Conservation (phyloP, 2,113 vertebrate genomes). For the Scophthalmus maximus region DNA sequence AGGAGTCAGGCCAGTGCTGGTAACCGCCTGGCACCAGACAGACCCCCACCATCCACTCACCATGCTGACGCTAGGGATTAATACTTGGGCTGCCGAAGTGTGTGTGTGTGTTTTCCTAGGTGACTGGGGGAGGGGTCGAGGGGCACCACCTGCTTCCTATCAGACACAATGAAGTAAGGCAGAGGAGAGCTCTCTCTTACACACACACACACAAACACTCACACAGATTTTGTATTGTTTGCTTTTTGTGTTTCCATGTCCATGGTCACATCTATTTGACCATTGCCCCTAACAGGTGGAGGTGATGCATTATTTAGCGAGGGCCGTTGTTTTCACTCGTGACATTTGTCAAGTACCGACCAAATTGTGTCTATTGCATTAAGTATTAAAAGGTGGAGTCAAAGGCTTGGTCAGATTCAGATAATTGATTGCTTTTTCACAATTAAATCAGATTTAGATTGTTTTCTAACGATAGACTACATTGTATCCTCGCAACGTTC, state of each 20-base stretch:
- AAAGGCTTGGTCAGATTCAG: no score
- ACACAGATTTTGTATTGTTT: no score
- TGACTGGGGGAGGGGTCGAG: slow-evolving; percentile 70
- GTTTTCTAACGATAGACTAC: not conserved
- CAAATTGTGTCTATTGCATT: no score
- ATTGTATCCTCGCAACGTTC: not conserved
- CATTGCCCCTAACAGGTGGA: no score
- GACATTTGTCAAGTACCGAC: no score
- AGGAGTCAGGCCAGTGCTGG: slow-evolving; percentile 76
- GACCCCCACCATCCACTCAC: slow-evolving; percentile 71
- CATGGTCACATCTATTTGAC: no score
- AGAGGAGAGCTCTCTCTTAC: slow-evolving; percentile 26
- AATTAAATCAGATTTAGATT: no score
- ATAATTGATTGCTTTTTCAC: no score
- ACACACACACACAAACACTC: slow-evolving; percentile 2
- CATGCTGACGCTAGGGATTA: slow-evolving; percentile 83
- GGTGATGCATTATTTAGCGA: no score
- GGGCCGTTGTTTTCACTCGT: no score
- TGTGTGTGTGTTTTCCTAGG: slow-evolving; percentile 49
- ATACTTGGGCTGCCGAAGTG: slow-evolving; percentile 60
- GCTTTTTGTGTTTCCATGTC: no score
- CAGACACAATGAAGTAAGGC: slow-evolving; percentile 69
- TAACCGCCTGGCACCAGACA: slow-evolving; percentile 79
- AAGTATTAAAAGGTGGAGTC: no score
- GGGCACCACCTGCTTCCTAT: slow-evolving; percentile 81